Conservation (phyloP, 53 echinoderm and acorn worm genomes). For the Arbacia lixula region DNA sequence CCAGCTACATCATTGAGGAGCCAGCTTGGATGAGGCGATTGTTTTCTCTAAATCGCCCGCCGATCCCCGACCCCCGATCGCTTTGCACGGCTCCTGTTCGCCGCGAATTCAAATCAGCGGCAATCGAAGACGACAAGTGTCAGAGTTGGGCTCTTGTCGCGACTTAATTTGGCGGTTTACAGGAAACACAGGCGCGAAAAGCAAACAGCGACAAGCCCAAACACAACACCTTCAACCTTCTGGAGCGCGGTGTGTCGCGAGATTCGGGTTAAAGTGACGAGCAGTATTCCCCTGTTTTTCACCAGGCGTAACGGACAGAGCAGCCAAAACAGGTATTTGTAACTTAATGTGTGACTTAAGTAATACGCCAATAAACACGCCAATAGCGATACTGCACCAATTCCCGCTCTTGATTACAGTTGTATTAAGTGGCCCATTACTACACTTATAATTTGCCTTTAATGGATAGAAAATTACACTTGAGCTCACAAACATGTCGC, state of each 20-base stretch:
- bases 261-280: background rate
- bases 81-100: constrained; percentile 17
- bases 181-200: constrained; percentile 26
- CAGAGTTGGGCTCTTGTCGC: constrained; percentile 35
- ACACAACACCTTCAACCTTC: too few relatives aligned
- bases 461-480: constrained; percentile 57
- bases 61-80: background rate
- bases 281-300: too few relatives aligned
- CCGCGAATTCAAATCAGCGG: constrained; percentile 22
- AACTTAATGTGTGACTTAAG: constrained; percentile 22
- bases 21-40: constrained; percentile 37
- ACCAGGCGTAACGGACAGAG: too few relatives aligned
- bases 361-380: constrained; percentile 56
- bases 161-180: constrained; percentile 12
- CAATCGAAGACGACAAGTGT: constrained; percentile 6
- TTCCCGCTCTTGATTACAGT: constrained; percentile 1
- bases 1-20: constrained; percentile 15
- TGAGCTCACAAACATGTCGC: constrained; percentile 25
- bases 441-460: constrained; percentile 56
- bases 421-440: constrained; percentile 49
- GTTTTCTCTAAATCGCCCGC: constrained; percentile 12
- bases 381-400: constrained; percentile 29
- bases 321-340: constrained; percentile 27
- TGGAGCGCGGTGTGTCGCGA: constrained; percentile 4
- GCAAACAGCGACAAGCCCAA: constrained; percentile 27